phyloP scores from a whole-genome alignment of 2,888 invertebrate genomes.

The Drosophila paracracens region DNA sequence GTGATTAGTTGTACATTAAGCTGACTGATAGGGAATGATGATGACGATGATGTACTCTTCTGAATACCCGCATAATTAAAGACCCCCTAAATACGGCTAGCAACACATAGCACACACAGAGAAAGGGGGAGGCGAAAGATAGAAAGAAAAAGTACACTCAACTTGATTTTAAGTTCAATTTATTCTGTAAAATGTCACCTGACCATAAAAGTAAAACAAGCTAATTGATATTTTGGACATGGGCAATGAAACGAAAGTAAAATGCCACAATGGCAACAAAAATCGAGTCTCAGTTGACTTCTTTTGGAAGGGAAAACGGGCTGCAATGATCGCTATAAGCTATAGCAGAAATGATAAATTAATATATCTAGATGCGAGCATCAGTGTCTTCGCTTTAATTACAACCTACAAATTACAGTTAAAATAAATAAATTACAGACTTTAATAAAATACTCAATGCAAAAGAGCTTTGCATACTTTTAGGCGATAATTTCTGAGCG shows the following conservation, averaged over 20 bases:
- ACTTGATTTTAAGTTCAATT: slow-evolving; percentile 43
- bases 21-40: not conserved
- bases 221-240: slow-evolving; percentile 42
- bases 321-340: not conserved
- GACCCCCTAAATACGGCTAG: slow-evolving; percentile 37
- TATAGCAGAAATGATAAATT: not conserved
- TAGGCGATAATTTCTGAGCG: slow-evolving; percentile 2
- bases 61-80: slow-evolving; percentile 53
- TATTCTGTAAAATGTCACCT: slow-evolving; percentile 46
- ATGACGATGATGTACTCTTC: slow-evolving; percentile 6
- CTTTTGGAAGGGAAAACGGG: not conserved
- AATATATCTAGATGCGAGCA: not conserved
- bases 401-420: not conserved
- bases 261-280: slow-evolving; percentile 10
- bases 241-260: slow-evolving; percentile 43
- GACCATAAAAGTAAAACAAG: slow-evolving; percentile 34
- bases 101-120: slow-evolving; percentile 26
- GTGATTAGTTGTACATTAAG: slow-evolving; percentile 69
- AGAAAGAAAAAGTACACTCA: slow-evolving; percentile 60
- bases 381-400: not conserved
- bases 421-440: not conserved
- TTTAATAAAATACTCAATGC: not conserved
- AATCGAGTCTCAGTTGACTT: slow-evolving; percentile 6
- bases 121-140: slow-evolving; percentile 38
- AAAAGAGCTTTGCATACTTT: slow-evolving; percentile 29